Percentiles rank a stretch among this genome's conserved stretches.
These are phyloP conservation scores for Meandrusa payeni DNA, from an alignment of 2,888 invertebrate genomes.

Conservation along the genomic window DNA sequence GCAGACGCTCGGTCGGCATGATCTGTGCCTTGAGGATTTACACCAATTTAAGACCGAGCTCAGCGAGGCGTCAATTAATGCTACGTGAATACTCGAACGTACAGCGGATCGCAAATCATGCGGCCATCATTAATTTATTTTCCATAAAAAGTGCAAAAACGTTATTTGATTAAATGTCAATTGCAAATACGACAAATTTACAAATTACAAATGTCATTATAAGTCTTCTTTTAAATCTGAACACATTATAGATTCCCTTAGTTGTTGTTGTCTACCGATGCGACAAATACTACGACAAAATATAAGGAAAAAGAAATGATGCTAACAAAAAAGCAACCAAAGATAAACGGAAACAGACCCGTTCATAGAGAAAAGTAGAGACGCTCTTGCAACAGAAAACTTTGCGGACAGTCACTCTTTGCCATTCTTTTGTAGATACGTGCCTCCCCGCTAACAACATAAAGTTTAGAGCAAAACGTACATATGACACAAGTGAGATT, in stretches of 20 bases:
- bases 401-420: constrained; percentile 57
- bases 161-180: too few species aligned
- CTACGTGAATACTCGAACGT: constrained; percentile 50
- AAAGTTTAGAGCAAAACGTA: constrained; percentile 27
- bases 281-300: constrained; percentile 61
- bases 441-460: constrained; percentile 45
- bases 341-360: constrained; percentile 75
- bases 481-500: constrained; percentile 20
- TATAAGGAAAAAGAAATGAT: constrained; percentile 66
- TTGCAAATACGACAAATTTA: too few species aligned
- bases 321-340: constrained; percentile 64
- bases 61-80: constrained; percentile 71
- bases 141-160: too few species aligned
- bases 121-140: constrained; percentile 26
- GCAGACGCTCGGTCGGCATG: constrained; percentile 70
- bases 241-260: constrained; percentile 5
- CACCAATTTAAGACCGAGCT: constrained; percentile 74
- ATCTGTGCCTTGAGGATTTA: constrained; percentile 79
- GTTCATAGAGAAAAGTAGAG: constrained; percentile 71
- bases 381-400: constrained; percentile 64
- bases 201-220: too few species aligned
- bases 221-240: constrained; percentile 5
- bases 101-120: constrained; percentile 37
- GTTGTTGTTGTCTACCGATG: constrained; percentile 45
- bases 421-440: constrained; percentile 50